Percentiles rank a stretch among this genome's conserved stretches.
Conservation (phyloP, 2,113 vertebrate genomes). For the Hypanus sabinus region DNA sequence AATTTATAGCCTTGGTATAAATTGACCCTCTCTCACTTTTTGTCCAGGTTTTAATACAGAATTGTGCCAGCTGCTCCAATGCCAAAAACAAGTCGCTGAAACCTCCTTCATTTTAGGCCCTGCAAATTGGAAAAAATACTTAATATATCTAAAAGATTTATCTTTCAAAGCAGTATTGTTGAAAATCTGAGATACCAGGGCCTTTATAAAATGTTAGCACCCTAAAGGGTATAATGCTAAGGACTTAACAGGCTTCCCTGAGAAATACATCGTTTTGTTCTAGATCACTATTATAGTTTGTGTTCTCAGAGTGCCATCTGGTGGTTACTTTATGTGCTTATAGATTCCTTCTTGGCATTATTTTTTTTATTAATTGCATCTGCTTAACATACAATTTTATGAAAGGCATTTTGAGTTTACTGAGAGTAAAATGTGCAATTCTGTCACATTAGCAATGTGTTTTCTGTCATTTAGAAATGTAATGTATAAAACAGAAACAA, state of each 20-base stretch:
- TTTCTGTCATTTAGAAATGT: not conserved
- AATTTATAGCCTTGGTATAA: not conserved
- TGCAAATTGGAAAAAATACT: too few relatives aligned
- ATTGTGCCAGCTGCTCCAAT: not conserved
- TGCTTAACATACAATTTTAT: not conserved
- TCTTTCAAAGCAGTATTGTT: not conserved
- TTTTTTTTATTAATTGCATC: not conserved
- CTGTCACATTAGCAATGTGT: not conserved
- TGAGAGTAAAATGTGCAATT: not conserved
- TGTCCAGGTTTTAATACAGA: not conserved
- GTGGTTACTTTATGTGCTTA: not conserved
- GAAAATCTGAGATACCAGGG: not conserved
- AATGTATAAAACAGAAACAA: not conserved
- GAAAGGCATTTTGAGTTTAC: not conserved
- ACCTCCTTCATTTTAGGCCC: not conserved
- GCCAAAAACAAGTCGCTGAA: not conserved
- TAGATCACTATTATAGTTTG: not conserved
- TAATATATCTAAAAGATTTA: not conserved
- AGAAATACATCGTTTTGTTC: not conserved
- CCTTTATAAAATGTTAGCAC: not conserved
- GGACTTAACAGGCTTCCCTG: not conserved
- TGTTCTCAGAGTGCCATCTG: conserved; percentile 9
- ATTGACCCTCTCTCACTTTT: not conserved
- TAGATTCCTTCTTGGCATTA: not conserved
- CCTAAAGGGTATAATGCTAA: too few relatives aligned